Evolutionary conservation across 2,113 vertebrate genomes (phyloP), one percentile per base, ranked within the genome.

Genomic region (Aldabrachelys gigantea): DNA sequence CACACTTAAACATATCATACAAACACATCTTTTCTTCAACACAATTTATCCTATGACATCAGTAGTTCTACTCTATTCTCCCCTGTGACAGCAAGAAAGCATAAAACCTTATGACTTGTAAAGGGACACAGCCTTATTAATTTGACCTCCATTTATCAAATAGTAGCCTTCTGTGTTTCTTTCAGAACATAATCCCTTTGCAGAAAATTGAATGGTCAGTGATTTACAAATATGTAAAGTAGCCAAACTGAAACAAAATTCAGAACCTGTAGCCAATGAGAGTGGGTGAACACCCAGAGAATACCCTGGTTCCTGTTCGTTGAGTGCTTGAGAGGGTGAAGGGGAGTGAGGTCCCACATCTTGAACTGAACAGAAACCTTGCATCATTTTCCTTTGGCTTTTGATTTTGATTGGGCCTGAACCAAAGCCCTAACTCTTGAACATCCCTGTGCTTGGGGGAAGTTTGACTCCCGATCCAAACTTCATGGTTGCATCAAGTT

Each of bases 181-280:
- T 1, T 0, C 24, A 25, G 35, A 41, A 80, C 14, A 24, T 12
- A 27, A 27, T 2, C 29, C 59, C 21, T 1, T 0, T 49, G 85
- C 35, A 50, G 35, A n/a, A 57, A 76, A 19, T 0, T 2, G 50
- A n/a, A 38, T 24, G 72, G 49, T 38, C 3, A 1, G 27, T 24
- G 65, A 41, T 54, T 54, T 47, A n/a, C 72, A 79, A 81, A 8
- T 12, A 87, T 25, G 31, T 22, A 29, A 16, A 0, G 0, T 22
- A 3, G 1, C 22, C 21, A 52, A 76, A 19, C 10, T 22, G 38
- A 21, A 47, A n/a, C 11, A 4, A 1, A 49, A 41, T 10, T 57
- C 50, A 1, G 2, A 9, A 8, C 5, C 75, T 69, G 29, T 31
- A 31, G 53, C 72, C 79, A 41, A 69, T 76, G 57, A 2, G 65